Base-by-base conservation (phyloP, 2,113 vertebrate genomes). In the Planiliza haematocheilus region DNA sequence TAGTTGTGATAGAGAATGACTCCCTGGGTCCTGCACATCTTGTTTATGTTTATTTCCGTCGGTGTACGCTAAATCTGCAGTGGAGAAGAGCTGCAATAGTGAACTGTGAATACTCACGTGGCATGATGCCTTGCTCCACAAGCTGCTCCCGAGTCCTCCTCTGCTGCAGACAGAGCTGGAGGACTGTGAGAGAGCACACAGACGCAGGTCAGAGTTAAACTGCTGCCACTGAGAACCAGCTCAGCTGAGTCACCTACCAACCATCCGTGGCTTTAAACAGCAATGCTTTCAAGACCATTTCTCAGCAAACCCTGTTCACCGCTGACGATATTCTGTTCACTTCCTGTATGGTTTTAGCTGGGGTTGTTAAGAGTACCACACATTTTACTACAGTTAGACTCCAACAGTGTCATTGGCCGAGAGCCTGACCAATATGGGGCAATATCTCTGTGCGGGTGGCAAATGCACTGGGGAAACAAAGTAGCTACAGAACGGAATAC, bases 71-170 rank as follows among this genome's bases (percentile, higher is more conserved):
- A 5, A 2, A 30, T 30, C 5, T 30, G 24, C 24, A 30, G 24
- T 5, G 24, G 5, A 5, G 24, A 30, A 30, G 24, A 30, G 24
- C 24, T 30, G 43, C 43, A 16, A 3, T 6, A 17, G 36, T 55
- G 66, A 61, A n/a, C n/a, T 50, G 13, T 38, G 21, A 43, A 61
- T 37, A 92, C 97, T 98, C 94, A 99, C 97, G 97, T 83, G 97
- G 96, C 96, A 99, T 97, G 94, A 99, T 98, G 93, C 97, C 97
- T 89, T 98, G 97, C 90, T 98, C 97, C 89, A 96, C 96, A 63
- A 98, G 96, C 81, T 98, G 96, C 73, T 99, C 96, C 72, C 97
- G 93, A n/a, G 94, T 98, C 76, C 97, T 94, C 84, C 97, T 95
- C 82, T 99, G 97, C 65, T 99, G 97, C 39, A 99, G 93, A 91